Evolutionary conservation across 2,888 invertebrate species (phyloP).

Genomic region (Rhamphomyia laevipes): DNA sequence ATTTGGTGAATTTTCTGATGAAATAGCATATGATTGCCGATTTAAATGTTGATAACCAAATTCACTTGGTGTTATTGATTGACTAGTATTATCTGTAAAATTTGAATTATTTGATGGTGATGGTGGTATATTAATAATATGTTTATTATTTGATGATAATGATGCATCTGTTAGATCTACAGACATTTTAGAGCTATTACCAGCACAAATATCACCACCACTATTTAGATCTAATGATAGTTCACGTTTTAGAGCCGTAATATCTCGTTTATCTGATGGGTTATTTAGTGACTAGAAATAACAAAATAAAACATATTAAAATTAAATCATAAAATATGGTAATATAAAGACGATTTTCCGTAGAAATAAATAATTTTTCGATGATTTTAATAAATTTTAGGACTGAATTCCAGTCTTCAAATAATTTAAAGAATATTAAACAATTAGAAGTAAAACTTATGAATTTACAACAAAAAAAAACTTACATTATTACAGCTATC

Average conservation of each 20-base stretch:
- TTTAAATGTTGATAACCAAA: conserved; percentile 37
- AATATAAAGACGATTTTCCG: neutral
- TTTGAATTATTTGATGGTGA: conserved; percentile 33
- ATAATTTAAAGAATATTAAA: too few species aligned
- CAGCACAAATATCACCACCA: conserved; percentile 10
- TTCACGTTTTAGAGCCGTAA: conserved; percentile 34
- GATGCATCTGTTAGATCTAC: conserved; percentile 18
- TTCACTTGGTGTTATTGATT: conserved; percentile 38
- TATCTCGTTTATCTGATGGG: conserved; percentile 30
- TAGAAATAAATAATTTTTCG: neutral
- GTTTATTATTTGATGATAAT: conserved; percentile 11
- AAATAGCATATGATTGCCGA: conserved; percentile 34
- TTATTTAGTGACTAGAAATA: conserved; percentile 18
- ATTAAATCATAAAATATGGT: neutral
- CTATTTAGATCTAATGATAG: conserved; percentile 34
- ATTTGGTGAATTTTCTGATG: conserved; percentile 34
- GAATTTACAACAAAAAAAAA: too few species aligned
- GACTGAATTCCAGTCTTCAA: too few species aligned
- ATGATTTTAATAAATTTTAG: too few species aligned
- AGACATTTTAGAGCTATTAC: conserved; percentile 20
- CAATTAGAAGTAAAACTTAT: too few species aligned
- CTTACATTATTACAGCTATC: conserved; percentile 32
- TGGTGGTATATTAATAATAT: conserved; percentile 12
- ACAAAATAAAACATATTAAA: conserved; percentile 9
- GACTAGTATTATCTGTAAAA: conserved; percentile 38